Evolutionary conservation across 2,797 vertebrate species (phyloP), one percentile per base, ranked within the genome.

Genomic region (Pseudomugil gertrudae): DNA sequence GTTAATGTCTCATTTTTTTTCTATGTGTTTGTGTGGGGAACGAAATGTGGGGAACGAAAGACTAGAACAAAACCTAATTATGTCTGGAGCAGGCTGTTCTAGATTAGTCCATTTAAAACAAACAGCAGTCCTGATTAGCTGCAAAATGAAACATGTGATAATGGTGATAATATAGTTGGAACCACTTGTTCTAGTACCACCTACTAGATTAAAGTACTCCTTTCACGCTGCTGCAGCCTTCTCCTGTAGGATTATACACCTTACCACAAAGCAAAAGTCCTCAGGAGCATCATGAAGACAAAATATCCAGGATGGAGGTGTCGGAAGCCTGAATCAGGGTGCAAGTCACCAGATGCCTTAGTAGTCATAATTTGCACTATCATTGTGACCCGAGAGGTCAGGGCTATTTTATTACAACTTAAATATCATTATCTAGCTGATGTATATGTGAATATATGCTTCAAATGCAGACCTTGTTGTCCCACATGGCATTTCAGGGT

Each of bases 21-120:
- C 26, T 64, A 5, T 23, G n/a, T 45, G 57, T 78, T 81, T 62
- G 33, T 36, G 57, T 40, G 51, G 26, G 66, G 29, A 52, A n/a
- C n/a, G n/a, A n/a, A n/a, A 54, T 26, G 40, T 26, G 21, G 40
- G 29, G 62, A 62, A 72, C 60, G 72, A 15, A 57, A 53, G 27
- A 72, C 50, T 79, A 35, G 45, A 64, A 70, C 62, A 30, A 81
- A 56, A 10, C 13, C 30, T 30, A 68, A 63, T 72, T 52, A 51
- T 53, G 54, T 51, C 63, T 61, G 19, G 19, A 7, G 2, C 19
- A 21, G 50, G 19, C 30, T 45, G 53, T 35, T 35, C 33, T 21
- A 61, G 32, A 54, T n/a, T 8, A 45, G 29, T 27, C 15, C 60
- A 0, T 47, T 36, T 33, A 1, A 33, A 63, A 36, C 33, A 35